Base-by-base conservation (phyloP, 2,888 invertebrate genomes). In the Stenoptilia bipunctidactyla region DNA sequence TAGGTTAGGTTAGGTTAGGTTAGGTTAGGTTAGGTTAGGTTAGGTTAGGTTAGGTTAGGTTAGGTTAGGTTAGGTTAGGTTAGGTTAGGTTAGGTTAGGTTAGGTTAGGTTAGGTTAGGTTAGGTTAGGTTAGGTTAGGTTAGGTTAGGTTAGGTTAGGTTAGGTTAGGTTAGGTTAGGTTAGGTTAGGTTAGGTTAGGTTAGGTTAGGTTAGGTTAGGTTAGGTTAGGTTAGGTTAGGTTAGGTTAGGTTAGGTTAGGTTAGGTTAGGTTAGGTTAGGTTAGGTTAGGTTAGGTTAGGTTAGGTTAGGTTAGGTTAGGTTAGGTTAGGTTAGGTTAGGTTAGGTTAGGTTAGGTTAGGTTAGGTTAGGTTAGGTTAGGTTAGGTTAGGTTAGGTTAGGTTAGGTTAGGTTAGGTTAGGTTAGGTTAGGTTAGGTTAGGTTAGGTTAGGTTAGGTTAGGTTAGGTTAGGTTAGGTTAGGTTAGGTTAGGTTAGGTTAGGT, bases 211-310 rank as follows among this genome's bases (percentile, higher is more conserved):
- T 45, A 44, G 47, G 45, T 45, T 47, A 45, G 43, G 47, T 45
- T 44, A 45, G 43, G 47, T 45, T 47, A 43, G 44, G 42, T 44
- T 44, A 45, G 44, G 45, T 45, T 45, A 45, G 45, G 47, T 45
- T 45, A 45, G 47, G 47, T 47, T 48, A 45, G 45, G 48, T 46
- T 46, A 45, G 45, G 48, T 46, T 47, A 45, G 45, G 46, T 46
- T 45, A 46, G 46, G 48, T 45, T 48, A 44, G 48, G 46, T 46
- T 48, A 48, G 50, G 48, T 46, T 47, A 45, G 47, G 47, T 46
- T 46, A 48, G 45, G 45, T 45, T 48, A 44, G 46, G 46, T 50
- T 46, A 48, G 48, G 46, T 50, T 46, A 44, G 43, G 43, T 45
- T 46, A 42, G 45, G 37, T 42, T 40, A 40, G 40, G 40, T 47